phyloP scores from a whole-genome alignment of 2,113 vertebrate species.

The Oncorhynchus masou region DNA sequence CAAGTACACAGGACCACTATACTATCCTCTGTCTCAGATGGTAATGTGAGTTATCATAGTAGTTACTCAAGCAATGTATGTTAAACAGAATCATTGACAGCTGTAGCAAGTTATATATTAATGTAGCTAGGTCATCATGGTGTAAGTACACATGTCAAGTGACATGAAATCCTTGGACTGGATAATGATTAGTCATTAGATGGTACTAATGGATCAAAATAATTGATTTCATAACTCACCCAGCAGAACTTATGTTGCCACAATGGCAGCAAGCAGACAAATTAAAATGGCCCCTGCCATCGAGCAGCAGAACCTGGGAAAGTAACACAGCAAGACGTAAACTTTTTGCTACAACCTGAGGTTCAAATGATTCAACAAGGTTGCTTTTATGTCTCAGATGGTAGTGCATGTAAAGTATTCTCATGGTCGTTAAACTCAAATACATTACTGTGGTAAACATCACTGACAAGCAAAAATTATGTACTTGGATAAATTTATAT shows the following conservation, averaged over 20 bases:
- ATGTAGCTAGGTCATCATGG: not conserved
- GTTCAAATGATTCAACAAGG: no score
- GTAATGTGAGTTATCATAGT: conserved; percentile 79
- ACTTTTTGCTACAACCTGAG: no score
- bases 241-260: conserved; percentile 86
- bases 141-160: not conserved
- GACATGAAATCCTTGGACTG: no score
- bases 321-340: no score
- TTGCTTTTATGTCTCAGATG: conserved; percentile 40
- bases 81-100: conserved; percentile 74
- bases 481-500: not conserved
- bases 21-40: conserved; percentile 63
- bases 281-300: conserved; percentile 89
- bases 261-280: conserved; percentile 85
- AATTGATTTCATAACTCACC: conserved; percentile 52
- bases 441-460: conserved; percentile 24
- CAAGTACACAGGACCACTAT: not conserved
- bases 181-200: not conserved
- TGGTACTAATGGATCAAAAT: not conserved
- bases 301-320: conserved; percentile 83
- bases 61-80: conserved; percentile 71
- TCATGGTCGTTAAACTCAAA: conserved; percentile 23
- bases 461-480: conserved; percentile 24
- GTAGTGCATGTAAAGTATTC: conserved; percentile 47
- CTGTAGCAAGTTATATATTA: no score